phyloP scores from a whole-genome alignment of 2,888 invertebrate species.

The Mylabris sibirica region DNA sequence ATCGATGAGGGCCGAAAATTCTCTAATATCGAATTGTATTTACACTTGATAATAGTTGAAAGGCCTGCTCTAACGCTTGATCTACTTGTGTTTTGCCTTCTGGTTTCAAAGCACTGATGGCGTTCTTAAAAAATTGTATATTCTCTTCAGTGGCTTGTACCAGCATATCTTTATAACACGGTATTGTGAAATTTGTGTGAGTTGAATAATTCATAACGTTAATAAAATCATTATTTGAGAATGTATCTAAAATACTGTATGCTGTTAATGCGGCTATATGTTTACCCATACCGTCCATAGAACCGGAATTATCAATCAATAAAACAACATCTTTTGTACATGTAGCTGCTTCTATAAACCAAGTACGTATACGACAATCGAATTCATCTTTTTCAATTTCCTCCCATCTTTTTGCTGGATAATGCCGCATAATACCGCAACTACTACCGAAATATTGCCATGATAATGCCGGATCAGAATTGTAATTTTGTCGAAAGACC shows the following conservation, averaged over 20 bases:
- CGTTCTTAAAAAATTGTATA: constrained; percentile 74
- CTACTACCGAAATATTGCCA: constrained; percentile 99
- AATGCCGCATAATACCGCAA: constrained; percentile 90
- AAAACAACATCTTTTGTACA: constrained; percentile 98
- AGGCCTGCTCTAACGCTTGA: constrained; percentile 82
- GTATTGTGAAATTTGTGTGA: constrained; percentile 74
- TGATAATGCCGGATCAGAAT: constrained; percentile 85
- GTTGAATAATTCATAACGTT: constrained; percentile 87
- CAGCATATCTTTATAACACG: constrained; percentile 83
- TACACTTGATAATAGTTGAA: constrained; percentile 79
- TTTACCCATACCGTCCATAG: constrained; percentile 84
- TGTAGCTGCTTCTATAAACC: constrained; percentile 98
- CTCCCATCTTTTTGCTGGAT: constrained; percentile 67
- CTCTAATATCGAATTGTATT: constrained; percentile 44
- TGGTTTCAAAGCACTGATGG: constrained; percentile 72
- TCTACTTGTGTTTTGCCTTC: constrained; percentile 86
- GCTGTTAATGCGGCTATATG: constrained; percentile 87
- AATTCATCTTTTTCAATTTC: constrained; percentile 68
- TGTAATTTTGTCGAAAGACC: constrained; percentile 84
- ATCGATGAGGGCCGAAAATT: too few species aligned
- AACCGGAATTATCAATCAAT: constrained; percentile 93
- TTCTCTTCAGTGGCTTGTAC: constrained; percentile 92
- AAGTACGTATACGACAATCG: constrained; percentile 90
- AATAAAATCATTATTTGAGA: constrained; percentile 97
- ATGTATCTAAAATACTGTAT: constrained; percentile 86